These are phyloP conservation scores for Phortica variegata DNA, from an alignment of 1,140 invertebrate genomes.

Conservation along the genomic window DNA sequence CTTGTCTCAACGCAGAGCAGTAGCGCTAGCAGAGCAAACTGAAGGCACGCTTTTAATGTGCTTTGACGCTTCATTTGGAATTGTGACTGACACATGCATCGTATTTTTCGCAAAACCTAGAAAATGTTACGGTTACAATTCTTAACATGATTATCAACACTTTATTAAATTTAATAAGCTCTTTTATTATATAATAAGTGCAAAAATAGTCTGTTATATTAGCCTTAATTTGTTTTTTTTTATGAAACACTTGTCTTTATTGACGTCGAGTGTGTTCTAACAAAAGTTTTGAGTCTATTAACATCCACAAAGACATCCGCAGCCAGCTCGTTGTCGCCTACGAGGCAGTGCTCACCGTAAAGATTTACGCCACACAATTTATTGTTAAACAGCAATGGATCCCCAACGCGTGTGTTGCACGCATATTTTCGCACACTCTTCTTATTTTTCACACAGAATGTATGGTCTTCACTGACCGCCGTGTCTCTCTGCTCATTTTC, in stretches of 20 bases:
- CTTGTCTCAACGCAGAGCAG: not conserved
- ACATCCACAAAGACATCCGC: constrained; percentile 13
- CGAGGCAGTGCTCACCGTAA: constrained; percentile 27
- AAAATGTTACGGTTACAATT: no score
- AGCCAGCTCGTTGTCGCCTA: not conserved
- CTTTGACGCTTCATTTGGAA: not conserved
- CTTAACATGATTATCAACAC: no score
- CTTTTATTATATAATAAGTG: no score
- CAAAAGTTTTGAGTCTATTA: no score
- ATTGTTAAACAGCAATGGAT: constrained; percentile 22
- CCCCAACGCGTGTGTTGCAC: constrained; percentile 25
- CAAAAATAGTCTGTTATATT: not conserved
- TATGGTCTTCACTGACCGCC: no score
- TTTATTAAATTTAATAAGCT: no score
- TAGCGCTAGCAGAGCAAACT: not conserved
- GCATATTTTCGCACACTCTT: not conserved
- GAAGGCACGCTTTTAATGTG: not conserved
- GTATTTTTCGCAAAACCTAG: not conserved
- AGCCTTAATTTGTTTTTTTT: not conserved
- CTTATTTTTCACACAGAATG: constrained; percentile 18
- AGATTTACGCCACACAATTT: constrained; percentile 23
- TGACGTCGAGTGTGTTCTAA: no score
- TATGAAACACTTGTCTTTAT: no score
- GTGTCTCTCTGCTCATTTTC: not conserved
- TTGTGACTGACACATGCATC: not conserved